phyloP scores from a whole-genome alignment of 1,140 invertebrate genomes.

The Teleogryllus occipitalis region DNA sequence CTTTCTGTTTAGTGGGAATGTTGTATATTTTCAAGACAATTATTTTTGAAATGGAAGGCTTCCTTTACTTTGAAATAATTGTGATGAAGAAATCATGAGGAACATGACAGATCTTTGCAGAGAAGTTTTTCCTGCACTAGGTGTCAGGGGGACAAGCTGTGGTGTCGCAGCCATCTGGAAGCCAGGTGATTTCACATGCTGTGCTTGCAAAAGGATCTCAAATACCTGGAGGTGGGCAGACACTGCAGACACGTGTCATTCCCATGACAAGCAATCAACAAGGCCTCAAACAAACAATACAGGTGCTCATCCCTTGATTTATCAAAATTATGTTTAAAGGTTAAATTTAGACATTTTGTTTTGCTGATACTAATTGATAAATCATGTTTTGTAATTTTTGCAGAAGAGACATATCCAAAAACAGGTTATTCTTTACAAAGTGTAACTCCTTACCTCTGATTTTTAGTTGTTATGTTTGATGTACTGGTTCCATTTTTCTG shows the following conservation, averaged over 20 bases:
- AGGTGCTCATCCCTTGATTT: slow-evolving; percentile 33
- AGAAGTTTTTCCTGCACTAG: slow-evolving; percentile 14
- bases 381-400: no score
- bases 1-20: no score
- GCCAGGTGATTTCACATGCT: slow-evolving; percentile 31
- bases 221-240: slow-evolving; percentile 23
- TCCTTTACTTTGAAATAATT: not conserved
- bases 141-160: slow-evolving; percentile 23
- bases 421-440: no score
- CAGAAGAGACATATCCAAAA: no score
- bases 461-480: no score
- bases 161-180: slow-evolving; percentile 17
- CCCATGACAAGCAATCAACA: slow-evolving; percentile 38
- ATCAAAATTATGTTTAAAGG: not conserved
- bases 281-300: slow-evolving; percentile 46
- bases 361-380: not conserved
- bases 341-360: not conserved
- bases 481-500: no score
- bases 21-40: no score
- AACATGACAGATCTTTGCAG: not conserved
- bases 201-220: slow-evolving; percentile 31
- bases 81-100: not conserved
- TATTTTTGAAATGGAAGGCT: no score
- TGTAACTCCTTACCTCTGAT: no score
- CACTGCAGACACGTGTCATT: slow-evolving; percentile 40